Base-by-base conservation (phyloP, 2,113 vertebrate species). In the Syngnathus typhle region DNA sequence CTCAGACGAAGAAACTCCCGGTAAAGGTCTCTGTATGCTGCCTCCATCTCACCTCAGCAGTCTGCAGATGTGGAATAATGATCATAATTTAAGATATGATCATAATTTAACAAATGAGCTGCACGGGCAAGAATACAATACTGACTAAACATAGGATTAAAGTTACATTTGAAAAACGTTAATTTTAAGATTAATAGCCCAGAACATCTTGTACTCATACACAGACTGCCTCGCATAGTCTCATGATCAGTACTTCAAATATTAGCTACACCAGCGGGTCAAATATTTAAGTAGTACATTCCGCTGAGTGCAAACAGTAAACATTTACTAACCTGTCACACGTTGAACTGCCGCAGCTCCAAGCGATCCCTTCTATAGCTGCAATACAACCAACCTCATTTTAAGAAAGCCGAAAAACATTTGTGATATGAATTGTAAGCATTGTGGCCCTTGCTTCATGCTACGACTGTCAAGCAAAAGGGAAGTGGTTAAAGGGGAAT, bases 21-120 rank as follows among this genome's bases (percentile, higher is more conserved):
- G 12, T 91, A 87, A 60, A 95, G 90, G 64, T 91, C 86, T 19
- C 41, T 77, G 76, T 93, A 86, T 0, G 90, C 82, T 58, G 93
- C 88, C 77, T 93, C 91, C 92, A 94, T 93, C 75, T 65, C 68
- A 72, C 11, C 27, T 71, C 47, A 67, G 72, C 61, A 39, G 12
- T 4, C 71, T 76, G 67, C 64, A 72, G 46, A 15, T 51, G 36
- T 18, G 8, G 56, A 64, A 73, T 7, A 21, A 62, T 32, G 3
- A 32, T 32, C 27, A 32, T 32, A 3, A 32, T 32, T 32, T 32
- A 32, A 32, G 3, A 32, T 32, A 32, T 32, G 27, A 32, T 32
- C 27, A 32, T 32, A 3, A 32, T 32, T 32, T 32, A 32, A 32
- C 43, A 44, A 44, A 44, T 12, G 43, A 44, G 43, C 8, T 1